Evolutionary conservation across 2,113 vertebrate species (phyloP).

Genomic region (Lethenteron reissneri): DNA sequence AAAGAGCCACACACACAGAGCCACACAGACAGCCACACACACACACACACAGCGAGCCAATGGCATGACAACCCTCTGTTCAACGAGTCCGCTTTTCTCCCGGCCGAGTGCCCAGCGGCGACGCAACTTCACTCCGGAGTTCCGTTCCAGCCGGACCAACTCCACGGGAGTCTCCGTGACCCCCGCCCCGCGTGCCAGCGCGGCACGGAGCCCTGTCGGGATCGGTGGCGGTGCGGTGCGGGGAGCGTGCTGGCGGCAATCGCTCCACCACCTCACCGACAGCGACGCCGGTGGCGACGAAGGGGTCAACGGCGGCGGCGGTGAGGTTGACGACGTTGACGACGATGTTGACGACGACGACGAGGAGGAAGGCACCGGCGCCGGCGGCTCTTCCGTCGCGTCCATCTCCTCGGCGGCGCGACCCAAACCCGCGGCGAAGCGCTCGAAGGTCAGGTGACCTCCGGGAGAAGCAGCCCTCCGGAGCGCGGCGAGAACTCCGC

Average conservation of each 20-base stretch:
- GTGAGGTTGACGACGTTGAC: conserved; percentile 20
- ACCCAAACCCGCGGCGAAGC: conserved; percentile 60
- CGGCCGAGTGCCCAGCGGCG: no score
- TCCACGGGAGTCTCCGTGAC: no score
- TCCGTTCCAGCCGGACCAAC: no score
- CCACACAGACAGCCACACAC: no score
- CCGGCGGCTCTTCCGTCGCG: not conserved
- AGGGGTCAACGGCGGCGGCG: conserved; percentile 11
- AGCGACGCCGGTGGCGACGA: not conserved
- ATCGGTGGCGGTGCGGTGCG: no score
- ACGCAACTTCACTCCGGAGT: no score
- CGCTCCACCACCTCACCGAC: not conserved
- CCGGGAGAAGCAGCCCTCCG: conserved; percentile 45
- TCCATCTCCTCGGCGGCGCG: conserved; percentile 27
- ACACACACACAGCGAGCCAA: no score
- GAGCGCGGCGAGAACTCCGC: conserved; percentile 51
- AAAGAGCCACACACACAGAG: no score
- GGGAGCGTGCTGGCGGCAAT: not conserved
- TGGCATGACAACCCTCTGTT: no score
- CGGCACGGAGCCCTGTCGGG: no score
- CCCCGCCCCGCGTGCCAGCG: no score
- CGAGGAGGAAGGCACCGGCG: conserved; percentile 12
- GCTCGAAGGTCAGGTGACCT: conserved; percentile 68
- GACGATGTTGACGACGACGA: conserved; percentile 16
- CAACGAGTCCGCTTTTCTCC: no score